Conservation (phyloP, 2,888 invertebrate species). For the Agriotes lineatus region DNA sequence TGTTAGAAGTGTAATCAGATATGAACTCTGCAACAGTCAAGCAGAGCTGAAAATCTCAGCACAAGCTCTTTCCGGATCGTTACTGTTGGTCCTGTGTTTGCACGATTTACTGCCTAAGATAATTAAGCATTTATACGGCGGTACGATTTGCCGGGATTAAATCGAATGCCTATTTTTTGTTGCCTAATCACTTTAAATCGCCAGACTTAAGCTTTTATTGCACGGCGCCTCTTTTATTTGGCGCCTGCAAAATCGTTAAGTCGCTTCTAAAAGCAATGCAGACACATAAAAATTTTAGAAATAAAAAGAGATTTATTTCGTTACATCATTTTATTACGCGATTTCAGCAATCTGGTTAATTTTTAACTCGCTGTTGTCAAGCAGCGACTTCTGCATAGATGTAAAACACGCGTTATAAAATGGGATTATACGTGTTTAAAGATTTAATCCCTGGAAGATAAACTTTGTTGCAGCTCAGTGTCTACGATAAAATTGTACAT, state of each 20-base stretch:
- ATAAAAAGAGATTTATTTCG: not conserved
- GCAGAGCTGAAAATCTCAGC: too few species aligned
- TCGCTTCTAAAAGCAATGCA: not conserved
- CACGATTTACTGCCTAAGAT: not conserved
- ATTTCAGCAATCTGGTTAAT: not conserved
- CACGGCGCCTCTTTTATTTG: slow-evolving; percentile 17
- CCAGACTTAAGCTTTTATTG: not conserved
- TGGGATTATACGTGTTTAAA: too few species aligned
- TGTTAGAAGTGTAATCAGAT: not conserved
- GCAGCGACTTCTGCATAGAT: too few species aligned
- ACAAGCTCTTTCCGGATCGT: not conserved
- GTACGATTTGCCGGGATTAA: not conserved
- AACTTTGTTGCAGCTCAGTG: too few species aligned
- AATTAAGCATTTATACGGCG: slow-evolving; percentile 1
- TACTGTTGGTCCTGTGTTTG: not conserved
- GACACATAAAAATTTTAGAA: slow-evolving; percentile 7
- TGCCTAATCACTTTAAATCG: not conserved
- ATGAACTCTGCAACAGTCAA: too few species aligned
- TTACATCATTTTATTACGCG: not conserved
- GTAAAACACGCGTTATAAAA: too few species aligned
- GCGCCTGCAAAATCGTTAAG: slow-evolving; percentile 13
- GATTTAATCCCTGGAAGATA: too few species aligned
- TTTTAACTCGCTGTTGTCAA: not conserved
- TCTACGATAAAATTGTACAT: too few species aligned
- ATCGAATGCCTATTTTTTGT: not conserved